A percentile compares a stretch with the other conserved stretches of the same genome.
These are phyloP conservation scores for Brachypteracias leptosomus DNA, from an alignment of 2,113 vertebrate species.

Conservation along the genomic window DNA sequence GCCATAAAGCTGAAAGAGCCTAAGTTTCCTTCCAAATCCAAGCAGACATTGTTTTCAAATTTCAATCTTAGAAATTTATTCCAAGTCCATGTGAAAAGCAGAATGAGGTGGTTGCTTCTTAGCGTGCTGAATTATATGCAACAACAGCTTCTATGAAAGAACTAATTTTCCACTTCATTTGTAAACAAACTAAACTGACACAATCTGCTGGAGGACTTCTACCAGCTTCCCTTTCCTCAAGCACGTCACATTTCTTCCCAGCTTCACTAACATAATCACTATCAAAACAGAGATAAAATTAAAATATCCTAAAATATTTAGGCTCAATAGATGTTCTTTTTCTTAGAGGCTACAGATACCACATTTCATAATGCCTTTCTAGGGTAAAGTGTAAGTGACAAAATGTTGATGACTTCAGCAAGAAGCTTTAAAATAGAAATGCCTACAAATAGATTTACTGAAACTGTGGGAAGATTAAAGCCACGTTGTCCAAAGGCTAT, in stretches of 20 bases:
- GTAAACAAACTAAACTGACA: neutral
- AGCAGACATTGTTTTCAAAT: neutral
- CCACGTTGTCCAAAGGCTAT: neutral
- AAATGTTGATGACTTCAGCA: neutral
- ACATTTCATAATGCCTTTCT: neutral
- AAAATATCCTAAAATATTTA: neutral
- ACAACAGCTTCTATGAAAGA: neutral
- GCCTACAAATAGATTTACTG: neutral
- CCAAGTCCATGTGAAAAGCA: neutral
- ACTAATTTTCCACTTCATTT: neutral
- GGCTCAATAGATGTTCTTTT: neutral
- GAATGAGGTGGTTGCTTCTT: neutral
- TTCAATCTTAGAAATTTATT: neutral
- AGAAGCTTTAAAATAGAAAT: constrained; percentile 4
- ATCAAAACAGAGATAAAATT: neutral
- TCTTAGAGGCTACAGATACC: neutral
- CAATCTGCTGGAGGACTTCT: neutral
- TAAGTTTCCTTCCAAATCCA: neutral
- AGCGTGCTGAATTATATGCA: neutral
- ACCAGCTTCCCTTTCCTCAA: neutral
- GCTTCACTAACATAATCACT: neutral
- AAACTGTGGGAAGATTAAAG: neutral
- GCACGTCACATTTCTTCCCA: neutral
- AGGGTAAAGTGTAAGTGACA: neutral
- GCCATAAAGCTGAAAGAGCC: neutral